Conservation (phyloP, 2,797 vertebrate genomes). For the Notolabrus celidotus region DNA sequence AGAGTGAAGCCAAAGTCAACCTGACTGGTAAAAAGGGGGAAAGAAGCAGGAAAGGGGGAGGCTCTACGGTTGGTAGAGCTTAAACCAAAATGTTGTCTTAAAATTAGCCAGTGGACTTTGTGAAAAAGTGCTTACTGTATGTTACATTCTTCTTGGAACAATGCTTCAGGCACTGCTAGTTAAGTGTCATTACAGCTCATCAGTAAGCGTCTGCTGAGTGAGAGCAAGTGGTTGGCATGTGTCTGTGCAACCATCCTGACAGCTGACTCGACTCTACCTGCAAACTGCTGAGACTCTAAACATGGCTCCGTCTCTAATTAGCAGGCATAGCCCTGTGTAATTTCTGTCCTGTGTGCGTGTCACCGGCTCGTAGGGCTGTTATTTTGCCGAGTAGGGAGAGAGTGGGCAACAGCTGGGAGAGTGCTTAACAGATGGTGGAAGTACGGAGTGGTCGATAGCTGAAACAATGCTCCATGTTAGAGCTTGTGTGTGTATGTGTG, state of each 20-base stretch:
- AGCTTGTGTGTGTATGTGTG: constrained; percentile 29
- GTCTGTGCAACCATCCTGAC: constrained; percentile 35
- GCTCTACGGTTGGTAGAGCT: constrained; percentile 18
- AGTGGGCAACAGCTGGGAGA: constrained; percentile 82
- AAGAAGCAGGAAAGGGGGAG: constrained; percentile 25
- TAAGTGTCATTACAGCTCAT: constrained; percentile 44
- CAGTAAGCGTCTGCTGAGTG: constrained; percentile 13
- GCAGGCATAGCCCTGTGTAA: constrained; percentile 58
- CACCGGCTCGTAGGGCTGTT: constrained; percentile 64
- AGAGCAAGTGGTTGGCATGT: constrained; percentile 20
- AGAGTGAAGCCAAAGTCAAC: constrained; percentile 65
- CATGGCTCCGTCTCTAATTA: constrained; percentile 73
- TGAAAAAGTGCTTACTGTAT: constrained; percentile 25
- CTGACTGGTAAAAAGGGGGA: constrained; percentile 40
- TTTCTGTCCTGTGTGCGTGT: constrained; percentile 74
- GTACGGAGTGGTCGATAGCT: constrained; percentile 54
- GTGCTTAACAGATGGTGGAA: constrained; percentile 79
- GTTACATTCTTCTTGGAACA: constrained; percentile 20
- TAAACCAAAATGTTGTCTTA: constrained; percentile 39
- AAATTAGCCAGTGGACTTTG: constrained; percentile 15
- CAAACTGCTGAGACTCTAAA: constrained; percentile 49
- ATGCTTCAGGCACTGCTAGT: constrained; percentile 14
- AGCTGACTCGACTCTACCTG: constrained; percentile 62
- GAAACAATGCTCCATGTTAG: constrained; percentile 67
- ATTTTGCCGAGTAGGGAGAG: constrained; percentile 72